phyloP scores from a whole-genome alignment of 2,888 invertebrate species.

The Camponotus fellah region DNA sequence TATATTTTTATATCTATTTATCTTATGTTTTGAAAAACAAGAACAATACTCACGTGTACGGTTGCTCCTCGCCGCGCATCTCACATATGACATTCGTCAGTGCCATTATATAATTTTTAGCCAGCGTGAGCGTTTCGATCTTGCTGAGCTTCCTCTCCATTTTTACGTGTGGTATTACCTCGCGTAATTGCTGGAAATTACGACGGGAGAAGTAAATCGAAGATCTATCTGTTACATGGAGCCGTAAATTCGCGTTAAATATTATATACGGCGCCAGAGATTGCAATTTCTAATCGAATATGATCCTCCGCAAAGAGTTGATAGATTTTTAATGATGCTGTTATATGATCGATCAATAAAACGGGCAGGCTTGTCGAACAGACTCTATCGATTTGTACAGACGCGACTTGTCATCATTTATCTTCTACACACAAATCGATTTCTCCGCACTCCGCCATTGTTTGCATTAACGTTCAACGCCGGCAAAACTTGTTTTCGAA shows the following conservation, averaged over 20 bases:
- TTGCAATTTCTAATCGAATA: slow-evolving; percentile 33
- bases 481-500: background rate
- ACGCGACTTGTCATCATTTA: slow-evolving; percentile 7
- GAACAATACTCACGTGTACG: slow-evolving; percentile 88
- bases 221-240: slow-evolving; percentile 25
- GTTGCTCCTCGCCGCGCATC: slow-evolving; percentile 91
- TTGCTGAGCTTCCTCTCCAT: slow-evolving; percentile 92
- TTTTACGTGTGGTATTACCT: slow-evolving; percentile 93
- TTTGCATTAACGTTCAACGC: slow-evolving; percentile 13
- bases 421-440: slow-evolving; percentile 16
- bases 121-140: slow-evolving; percentile 93
- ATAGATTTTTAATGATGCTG: slow-evolving; percentile 13
- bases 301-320: slow-evolving; percentile 19
- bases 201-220: slow-evolving; percentile 43
- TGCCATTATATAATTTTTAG: slow-evolving; percentile 94
- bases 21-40: background rate
- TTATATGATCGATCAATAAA: background rate
- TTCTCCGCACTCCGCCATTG: background rate
- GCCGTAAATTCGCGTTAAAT: slow-evolving; percentile 20
- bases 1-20: too few species aligned
- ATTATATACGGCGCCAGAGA: background rate
- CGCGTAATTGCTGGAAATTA: slow-evolving; percentile 89
- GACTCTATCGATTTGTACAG: background rate
- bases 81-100: slow-evolving; percentile 93
- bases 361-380: slow-evolving; percentile 4